Percentiles rank a stretch among this genome's conserved stretches.
These are phyloP conservation scores for Leptoteleia sp. DNA, from an alignment of 1,140 invertebrate species.

Conservation along the genomic window DNA sequence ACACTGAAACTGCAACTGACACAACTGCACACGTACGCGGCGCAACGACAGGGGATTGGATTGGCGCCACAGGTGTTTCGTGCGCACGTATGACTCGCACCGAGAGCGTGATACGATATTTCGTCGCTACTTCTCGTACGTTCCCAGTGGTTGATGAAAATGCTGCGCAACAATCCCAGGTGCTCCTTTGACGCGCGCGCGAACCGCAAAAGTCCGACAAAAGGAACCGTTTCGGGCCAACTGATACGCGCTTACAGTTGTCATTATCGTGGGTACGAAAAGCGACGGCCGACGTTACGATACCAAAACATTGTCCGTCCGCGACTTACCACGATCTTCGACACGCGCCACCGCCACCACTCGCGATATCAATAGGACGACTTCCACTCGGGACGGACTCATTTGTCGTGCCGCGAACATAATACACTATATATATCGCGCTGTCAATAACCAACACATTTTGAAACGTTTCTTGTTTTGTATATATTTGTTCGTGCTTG, in stretches of 20 bases:
- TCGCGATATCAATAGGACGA: constrained; percentile 1
- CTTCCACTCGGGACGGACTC: neutral
- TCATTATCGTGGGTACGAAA: constrained; percentile 9
- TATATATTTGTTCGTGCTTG: constrained; percentile 10
- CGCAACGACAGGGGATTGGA: constrained; percentile 17
- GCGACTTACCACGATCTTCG: constrained; percentile 2
- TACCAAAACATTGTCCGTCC: constrained; percentile 5
- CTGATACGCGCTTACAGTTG: constrained; percentile 14
- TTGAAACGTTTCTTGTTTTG: constrained; percentile 19
- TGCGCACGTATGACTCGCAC: constrained; percentile 31
- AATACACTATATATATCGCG: constrained; percentile 26
- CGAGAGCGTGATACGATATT: constrained; percentile 5
- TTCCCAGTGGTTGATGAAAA: neutral
- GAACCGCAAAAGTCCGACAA: neutral
- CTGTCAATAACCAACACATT: constrained; percentile 21
- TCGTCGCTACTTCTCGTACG: constrained; percentile 9
- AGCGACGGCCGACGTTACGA: neutral
- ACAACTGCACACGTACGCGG: constrained; percentile 12
- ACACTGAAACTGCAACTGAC: constrained; percentile 1
- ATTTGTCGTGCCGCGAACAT: constrained; percentile 1
- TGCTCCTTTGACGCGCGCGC: neutral
- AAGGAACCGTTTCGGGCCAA: constrained; percentile 4
- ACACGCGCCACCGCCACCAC: constrained; percentile 9
- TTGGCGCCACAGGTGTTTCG: constrained; percentile 62
- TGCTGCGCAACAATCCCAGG: neutral